Evolutionary conservation across 2,888 invertebrate species (phyloP).

Genomic region (Eucriotettix oculatus): DNA sequence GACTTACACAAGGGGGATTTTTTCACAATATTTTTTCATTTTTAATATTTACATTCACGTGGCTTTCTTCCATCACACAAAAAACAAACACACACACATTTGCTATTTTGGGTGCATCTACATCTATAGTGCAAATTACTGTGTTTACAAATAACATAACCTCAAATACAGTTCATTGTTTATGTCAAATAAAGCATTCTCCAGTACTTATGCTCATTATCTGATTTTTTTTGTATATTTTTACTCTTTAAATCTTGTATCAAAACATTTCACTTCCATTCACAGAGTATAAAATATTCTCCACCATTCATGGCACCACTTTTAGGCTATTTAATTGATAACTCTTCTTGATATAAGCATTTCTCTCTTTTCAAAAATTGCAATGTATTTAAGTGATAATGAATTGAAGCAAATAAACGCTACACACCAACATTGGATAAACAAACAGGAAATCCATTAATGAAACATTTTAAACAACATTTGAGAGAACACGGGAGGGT

Average conservation of each 20-base stretch:
- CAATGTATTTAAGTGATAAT: constrained; percentile 1
- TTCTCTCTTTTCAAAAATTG: constrained; percentile 1
- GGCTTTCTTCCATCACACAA: constrained; percentile 3
- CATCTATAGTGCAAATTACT: constrained; percentile 9
- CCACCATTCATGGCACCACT: constrained; percentile 9
- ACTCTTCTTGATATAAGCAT: constrained; percentile 4
- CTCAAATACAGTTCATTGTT: background rate
- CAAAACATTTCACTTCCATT: constrained; percentile 14
- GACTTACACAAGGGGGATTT: background rate
- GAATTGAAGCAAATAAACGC: background rate
- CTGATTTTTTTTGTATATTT: constrained; percentile 3
- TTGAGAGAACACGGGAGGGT: background rate
- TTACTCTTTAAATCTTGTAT: constrained; percentile 13
- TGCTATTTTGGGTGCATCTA: constrained; percentile 6
- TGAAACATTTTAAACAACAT: background rate
- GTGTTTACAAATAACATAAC: constrained; percentile 1
- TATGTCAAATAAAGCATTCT: background rate
- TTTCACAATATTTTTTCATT: background rate
- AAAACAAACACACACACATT: constrained; percentile 6
- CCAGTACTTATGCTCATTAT: constrained; percentile 4
- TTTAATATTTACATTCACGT: background rate
- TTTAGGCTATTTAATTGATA: constrained; percentile 10
- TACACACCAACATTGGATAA: background rate
- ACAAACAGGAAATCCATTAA: background rate
- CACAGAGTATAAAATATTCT: constrained; percentile 14